Evolutionary conservation across 2,797 vertebrate species (phyloP).

Genomic region (Sebastes itinus): DNA sequence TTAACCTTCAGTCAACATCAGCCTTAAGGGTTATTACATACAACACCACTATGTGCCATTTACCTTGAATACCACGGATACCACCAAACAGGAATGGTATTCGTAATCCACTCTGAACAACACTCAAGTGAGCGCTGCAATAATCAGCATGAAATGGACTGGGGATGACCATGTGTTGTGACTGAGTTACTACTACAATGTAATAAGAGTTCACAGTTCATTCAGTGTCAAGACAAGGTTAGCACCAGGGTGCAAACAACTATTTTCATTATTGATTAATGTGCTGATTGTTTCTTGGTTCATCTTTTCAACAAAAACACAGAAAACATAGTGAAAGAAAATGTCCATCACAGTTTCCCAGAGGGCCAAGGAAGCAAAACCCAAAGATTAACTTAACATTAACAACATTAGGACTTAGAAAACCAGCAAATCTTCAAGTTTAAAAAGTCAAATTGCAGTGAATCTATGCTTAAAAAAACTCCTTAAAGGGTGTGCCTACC

Average conservation of each 20-base stretch:
- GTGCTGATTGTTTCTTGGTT: not conserved
- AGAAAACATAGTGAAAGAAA: not conserved
- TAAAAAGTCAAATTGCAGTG: not conserved
- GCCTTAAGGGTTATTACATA: conserved; percentile 7
- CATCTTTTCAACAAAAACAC: not conserved
- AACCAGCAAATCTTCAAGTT: not conserved
- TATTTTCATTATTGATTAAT: not conserved
- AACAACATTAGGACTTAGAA: not conserved
- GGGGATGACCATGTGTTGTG: conserved; percentile 16
- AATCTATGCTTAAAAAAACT: not conserved
- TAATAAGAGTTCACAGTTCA: not conserved
- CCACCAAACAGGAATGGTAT: conserved; percentile 3
- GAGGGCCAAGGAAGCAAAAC: not conserved
- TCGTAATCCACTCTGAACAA: conserved; percentile 29
- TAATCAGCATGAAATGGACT: conserved; percentile 4
- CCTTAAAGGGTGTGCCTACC: no score
- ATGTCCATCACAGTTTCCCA: accelerated
- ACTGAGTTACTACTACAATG: not conserved
- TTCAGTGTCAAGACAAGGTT: not conserved
- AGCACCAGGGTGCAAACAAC: not conserved
- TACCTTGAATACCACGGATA: conserved; percentile 14
- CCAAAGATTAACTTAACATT: not conserved
- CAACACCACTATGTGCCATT: conserved; percentile 8
- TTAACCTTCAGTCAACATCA: not conserved
- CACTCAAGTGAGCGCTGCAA: not conserved